phyloP scores from a whole-genome alignment of 2,113 vertebrate species.

The Psophia crepitans region DNA sequence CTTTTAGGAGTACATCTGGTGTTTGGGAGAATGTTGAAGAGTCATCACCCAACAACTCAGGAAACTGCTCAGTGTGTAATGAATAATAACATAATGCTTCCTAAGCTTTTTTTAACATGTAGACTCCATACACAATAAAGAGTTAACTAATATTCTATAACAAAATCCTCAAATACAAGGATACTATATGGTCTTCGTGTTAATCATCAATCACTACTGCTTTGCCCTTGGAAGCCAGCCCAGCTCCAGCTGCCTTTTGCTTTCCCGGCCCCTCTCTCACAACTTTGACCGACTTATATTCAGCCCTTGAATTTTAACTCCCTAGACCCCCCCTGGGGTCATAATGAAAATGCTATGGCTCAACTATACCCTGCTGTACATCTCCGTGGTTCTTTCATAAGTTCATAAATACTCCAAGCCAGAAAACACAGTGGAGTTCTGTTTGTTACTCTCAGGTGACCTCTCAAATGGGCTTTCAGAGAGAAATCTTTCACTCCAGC shows the following conservation, averaged over 20 bases:
- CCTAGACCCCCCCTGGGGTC: background rate
- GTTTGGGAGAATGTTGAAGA: background rate
- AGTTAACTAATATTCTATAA: background rate
- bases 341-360: background rate
- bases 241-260: background rate
- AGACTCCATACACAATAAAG: background rate
- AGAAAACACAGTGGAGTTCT: constrained; percentile 26
- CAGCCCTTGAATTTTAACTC: constrained; percentile 31
- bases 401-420: background rate
- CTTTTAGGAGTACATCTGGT: background rate
- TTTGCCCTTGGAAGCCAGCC: background rate
- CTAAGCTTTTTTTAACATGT: background rate
- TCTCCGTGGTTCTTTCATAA: background rate
- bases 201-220: constrained; percentile 10
- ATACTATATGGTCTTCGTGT: background rate
- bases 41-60: background rate
- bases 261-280: background rate
- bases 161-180: background rate
- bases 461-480: constrained; percentile 16
- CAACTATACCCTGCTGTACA: background rate
- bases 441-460: constrained; percentile 23
- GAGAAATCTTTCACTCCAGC: background rate
- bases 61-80: background rate
- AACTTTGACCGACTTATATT: background rate
- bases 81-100: background rate